Conservation (phyloP, 2,113 vertebrate genomes). For the Rhabdomys dilectus region DNA sequence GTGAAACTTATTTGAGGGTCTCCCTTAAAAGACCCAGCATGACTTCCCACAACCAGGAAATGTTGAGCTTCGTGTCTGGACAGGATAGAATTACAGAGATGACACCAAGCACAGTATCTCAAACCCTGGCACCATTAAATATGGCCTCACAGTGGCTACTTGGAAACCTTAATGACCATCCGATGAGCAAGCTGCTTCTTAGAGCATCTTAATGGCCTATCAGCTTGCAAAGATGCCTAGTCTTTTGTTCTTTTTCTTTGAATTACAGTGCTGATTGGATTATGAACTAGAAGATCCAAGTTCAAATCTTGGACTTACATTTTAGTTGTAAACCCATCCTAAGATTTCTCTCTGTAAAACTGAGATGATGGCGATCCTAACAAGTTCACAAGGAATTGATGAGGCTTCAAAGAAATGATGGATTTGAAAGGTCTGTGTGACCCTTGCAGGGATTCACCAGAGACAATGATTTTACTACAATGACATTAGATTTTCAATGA, state of each 20-base stretch:
- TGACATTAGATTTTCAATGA: slow-evolving; percentile 24
- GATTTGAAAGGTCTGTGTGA: slow-evolving; percentile 37
- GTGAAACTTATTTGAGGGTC: not conserved
- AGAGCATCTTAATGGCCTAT: slow-evolving; percentile 29
- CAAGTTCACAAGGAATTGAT: not conserved
- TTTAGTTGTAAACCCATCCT: slow-evolving; percentile 30
- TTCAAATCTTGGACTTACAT: slow-evolving; percentile 30
- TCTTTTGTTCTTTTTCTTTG: not conserved
- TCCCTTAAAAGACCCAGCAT: slow-evolving; percentile 24
- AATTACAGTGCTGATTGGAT: not conserved
- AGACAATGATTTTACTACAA: slow-evolving; percentile 10
- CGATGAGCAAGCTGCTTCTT: slow-evolving; percentile 6
- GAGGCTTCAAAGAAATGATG: slow-evolving; percentile 22
- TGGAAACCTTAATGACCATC: slow-evolving; percentile 22
- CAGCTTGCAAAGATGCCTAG: not conserved
- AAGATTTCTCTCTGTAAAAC: slow-evolving; percentile 58
- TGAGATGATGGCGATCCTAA: slow-evolving; percentile 10
- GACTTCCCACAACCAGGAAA: slow-evolving; percentile 23
- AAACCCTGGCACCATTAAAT: not conserved
- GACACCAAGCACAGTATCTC: slow-evolving; percentile 20
- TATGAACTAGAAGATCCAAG: slow-evolving; percentile 18
- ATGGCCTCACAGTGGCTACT: not conserved
- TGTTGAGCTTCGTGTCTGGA: slow-evolving; percentile 34
- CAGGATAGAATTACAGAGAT: too few species aligned
- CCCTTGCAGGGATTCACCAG: slow-evolving; percentile 24